Evolutionary conservation across 1,140 invertebrate species (phyloP).

Genomic region (Musca domestica): DNA sequence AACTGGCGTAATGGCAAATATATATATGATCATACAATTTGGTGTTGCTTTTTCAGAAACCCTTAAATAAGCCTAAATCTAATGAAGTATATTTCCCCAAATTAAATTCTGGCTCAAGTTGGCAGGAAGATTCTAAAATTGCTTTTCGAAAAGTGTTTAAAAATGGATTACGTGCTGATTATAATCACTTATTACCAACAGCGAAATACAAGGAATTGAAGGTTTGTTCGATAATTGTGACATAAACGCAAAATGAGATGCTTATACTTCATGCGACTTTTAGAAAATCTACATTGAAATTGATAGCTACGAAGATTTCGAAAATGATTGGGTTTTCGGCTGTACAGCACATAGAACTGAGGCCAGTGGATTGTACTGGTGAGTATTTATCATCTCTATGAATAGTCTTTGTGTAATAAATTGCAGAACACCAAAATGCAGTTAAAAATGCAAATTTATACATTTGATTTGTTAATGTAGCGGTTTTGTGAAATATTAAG

Average conservation of each 20-base stretch:
- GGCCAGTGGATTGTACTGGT: conserved; percentile 64
- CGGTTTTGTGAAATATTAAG: too few relatives aligned
- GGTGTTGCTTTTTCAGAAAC: conserved; percentile 29
- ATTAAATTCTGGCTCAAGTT: background rate
- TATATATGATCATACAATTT: too few relatives aligned
- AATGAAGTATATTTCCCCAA: conserved; percentile 12
- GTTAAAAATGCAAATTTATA: too few relatives aligned
- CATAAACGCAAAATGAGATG: too few relatives aligned
- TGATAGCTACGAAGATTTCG: conserved; percentile 59
- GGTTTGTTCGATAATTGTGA: background rate
- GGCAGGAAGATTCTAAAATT: conserved; percentile 21
- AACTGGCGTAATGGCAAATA: background rate
- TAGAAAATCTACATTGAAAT: conserved; percentile 58
- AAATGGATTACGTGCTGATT: conserved; percentile 12
- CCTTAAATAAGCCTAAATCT: background rate
- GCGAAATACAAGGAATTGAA: background rate
- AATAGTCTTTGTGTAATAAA: too few relatives aligned
- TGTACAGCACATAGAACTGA: conserved; percentile 61
- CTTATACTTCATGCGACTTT: background rate
- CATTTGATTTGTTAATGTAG: too few relatives aligned
- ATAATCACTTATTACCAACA: conserved; percentile 18
- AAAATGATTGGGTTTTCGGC: conserved; percentile 69
- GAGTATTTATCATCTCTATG: too few relatives aligned
- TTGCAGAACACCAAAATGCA: too few relatives aligned
- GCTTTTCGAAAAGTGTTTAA: conserved; percentile 34